Percentiles rank a stretch among this genome's conserved stretches.
phyloP scores from a whole-genome alignment of 1,140 invertebrate species.

The Lasioglossum albipes region DNA sequence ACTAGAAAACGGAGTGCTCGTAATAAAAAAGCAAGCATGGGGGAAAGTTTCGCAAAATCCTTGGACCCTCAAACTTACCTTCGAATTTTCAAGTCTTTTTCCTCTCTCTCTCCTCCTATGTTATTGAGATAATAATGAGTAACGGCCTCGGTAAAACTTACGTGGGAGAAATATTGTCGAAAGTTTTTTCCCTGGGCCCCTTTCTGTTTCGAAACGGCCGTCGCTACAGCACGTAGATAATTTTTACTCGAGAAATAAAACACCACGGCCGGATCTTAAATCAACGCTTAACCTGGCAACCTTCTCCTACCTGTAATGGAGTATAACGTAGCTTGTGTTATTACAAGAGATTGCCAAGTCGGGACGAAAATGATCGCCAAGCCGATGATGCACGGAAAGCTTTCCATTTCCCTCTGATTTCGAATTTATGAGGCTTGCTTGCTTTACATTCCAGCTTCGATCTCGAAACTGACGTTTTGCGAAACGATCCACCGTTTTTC shows the following conservation, averaged over 20 bases:
- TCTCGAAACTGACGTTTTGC: no score
- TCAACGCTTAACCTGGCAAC: conserved; percentile 21
- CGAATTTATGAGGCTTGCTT: not conserved
- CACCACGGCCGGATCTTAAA: conserved; percentile 13
- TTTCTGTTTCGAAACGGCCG: not conserved
- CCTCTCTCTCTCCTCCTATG: not conserved
- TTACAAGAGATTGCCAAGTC: not conserved
- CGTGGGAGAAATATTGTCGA: conserved; percentile 18
- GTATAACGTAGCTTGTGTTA: not conserved
- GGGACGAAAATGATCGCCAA: not conserved
- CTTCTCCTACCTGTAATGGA: conserved; percentile 3
- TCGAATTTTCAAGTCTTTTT: not conserved
- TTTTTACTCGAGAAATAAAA: conserved; percentile 16
- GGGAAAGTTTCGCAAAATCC: conserved; percentile 12
- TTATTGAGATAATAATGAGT: conserved; percentile 43
- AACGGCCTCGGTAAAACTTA: conserved; percentile 4
- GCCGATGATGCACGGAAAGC: not conserved
- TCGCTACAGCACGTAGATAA: conserved; percentile 6
- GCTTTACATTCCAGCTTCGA: no score
- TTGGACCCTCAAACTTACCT: not conserved
- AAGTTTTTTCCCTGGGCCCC: conserved; percentile 13
- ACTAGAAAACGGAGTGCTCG: not conserved
- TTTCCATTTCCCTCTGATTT: no score
- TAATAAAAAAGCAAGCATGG: not conserved
- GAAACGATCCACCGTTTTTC: no score